Evolutionary conservation across 2,113 vertebrate genomes (phyloP).

Genomic region (Lagopus leucura): DNA sequence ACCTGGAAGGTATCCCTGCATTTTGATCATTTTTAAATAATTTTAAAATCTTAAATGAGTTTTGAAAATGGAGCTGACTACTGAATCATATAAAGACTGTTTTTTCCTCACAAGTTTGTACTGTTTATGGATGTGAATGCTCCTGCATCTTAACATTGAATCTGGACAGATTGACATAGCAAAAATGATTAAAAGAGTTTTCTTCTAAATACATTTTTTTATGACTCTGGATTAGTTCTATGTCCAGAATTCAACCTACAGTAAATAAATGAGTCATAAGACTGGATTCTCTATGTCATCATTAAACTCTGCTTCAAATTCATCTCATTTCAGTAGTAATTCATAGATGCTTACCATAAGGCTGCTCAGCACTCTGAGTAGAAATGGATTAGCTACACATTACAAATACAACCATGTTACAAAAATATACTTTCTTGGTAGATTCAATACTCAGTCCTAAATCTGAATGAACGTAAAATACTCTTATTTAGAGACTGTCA

Average conservation of each 20-base stretch:
- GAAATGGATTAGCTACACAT: fast-evolving
- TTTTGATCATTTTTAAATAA: fast-evolving
- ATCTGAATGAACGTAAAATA: neutral
- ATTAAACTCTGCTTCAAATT: conserved; percentile 17
- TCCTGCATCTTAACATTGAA: neutral
- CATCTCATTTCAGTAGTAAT: neutral
- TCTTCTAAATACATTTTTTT: neutral
- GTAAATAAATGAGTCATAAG: neutral
- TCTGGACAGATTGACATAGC: fast-evolving
- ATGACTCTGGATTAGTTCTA: neutral
- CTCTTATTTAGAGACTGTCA: neutral
- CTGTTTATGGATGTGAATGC: neutral
- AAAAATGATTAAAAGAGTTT: neutral
- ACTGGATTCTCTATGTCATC: neutral
- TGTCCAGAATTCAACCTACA: neutral
- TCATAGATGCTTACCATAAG: neutral
- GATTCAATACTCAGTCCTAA: neutral
- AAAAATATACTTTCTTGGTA: neutral
- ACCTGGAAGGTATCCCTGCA: neutral
- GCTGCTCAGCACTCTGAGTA: neutral
- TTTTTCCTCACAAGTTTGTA: neutral
- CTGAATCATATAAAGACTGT: neutral
- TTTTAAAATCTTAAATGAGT: neutral
- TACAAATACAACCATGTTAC: neutral
- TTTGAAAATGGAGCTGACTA: neutral